Percentiles rank a stretch among this genome's conserved stretches.
phyloP scores from a whole-genome alignment of 2,888 invertebrate species.

The Terebella lapidaria region DNA sequence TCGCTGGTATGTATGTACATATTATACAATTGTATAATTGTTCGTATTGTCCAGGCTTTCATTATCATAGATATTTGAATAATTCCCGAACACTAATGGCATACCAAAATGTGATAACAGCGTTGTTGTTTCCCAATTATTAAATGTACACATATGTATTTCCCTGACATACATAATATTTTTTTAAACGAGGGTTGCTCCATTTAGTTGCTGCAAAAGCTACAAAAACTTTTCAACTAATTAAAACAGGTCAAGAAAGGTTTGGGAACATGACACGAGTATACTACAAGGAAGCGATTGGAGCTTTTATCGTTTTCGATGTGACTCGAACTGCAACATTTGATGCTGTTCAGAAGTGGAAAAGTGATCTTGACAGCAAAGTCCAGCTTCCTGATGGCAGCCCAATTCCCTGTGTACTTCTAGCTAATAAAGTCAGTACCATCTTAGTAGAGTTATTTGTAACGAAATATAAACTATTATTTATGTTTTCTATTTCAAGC shows the following conservation, averaged over 20 bases:
- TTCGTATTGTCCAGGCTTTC: background rate
- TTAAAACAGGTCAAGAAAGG: slow-evolving; percentile 58
- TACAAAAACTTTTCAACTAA: no score
- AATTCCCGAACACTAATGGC: no score
- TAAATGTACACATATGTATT: no score
- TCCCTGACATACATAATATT: no score
- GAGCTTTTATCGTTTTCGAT: slow-evolving; percentile 59
- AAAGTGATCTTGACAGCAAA: slow-evolving; percentile 60
- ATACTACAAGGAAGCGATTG: slow-evolving; percentile 60
- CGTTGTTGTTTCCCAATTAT: no score
- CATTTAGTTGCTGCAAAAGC: no score
- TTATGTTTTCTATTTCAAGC: background rate
- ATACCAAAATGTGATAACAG: no score
- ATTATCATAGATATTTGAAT: no score
- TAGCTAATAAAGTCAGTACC: slow-evolving; percentile 59
- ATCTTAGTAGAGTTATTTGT: background rate
- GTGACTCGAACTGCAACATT: slow-evolving; percentile 59
- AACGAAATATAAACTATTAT: background rate
- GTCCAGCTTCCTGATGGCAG: slow-evolving; percentile 58
- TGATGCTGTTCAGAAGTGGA: slow-evolving; percentile 61
- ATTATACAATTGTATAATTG: no score
- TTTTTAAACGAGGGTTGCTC: no score
- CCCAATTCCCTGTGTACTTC: slow-evolving; percentile 59
- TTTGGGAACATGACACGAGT: slow-evolving; percentile 63
- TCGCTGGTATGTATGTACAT: slow-evolving; percentile 58